phyloP scores from a whole-genome alignment of 2,113 vertebrate species.

The Eleginops maclovinus region DNA sequence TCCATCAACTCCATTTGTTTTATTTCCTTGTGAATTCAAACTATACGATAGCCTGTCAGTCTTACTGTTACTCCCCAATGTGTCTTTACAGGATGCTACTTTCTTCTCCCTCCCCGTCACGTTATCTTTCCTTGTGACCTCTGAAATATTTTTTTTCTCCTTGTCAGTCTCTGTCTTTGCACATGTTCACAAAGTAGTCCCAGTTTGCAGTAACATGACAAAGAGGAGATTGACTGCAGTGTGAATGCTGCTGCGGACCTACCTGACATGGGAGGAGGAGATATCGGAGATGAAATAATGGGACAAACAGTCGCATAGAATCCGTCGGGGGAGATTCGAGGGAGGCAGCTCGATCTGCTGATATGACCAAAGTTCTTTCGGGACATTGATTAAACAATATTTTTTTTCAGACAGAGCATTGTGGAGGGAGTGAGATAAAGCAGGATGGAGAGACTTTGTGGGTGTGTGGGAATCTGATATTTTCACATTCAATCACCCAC shows the following conservation, averaged over 20 bases:
- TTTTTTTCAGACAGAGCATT: slow-evolving; percentile 50
- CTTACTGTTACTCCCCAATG: slow-evolving; percentile 13
- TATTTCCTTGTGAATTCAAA: slow-evolving; percentile 29
- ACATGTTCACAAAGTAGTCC: slow-evolving; percentile 14
- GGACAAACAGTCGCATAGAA: slow-evolving; percentile 59
- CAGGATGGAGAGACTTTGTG: slow-evolving; percentile 36
- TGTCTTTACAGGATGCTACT: slow-evolving; percentile 42
- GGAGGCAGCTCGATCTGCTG: slow-evolving; percentile 61
- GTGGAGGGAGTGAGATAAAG: slow-evolving; percentile 48
- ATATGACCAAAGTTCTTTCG: slow-evolving; percentile 60
- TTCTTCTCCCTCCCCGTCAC: slow-evolving; percentile 7
- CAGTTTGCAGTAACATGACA: neutral
- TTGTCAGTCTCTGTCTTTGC: slow-evolving; percentile 34
- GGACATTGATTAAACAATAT: slow-evolving; percentile 76
- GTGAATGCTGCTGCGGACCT: slow-evolving; percentile 26
- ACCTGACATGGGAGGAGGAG: slow-evolving; percentile 34
- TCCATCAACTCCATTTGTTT: slow-evolving; percentile 7
- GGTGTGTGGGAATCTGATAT: slow-evolving; percentile 22
- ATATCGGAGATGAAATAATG: slow-evolving; percentile 61
- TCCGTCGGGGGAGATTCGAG: slow-evolving; percentile 50
- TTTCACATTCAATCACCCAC: slow-evolving; percentile 2
- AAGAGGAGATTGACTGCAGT: slow-evolving; percentile 25
- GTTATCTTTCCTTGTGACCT: slow-evolving; percentile 30
- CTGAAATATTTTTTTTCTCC: slow-evolving; percentile 22
- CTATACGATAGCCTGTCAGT: slow-evolving; percentile 4